These are phyloP conservation scores for Drosophila nannoptera DNA, from an alignment of 1,140 invertebrate species.

Conservation along the genomic window DNA sequence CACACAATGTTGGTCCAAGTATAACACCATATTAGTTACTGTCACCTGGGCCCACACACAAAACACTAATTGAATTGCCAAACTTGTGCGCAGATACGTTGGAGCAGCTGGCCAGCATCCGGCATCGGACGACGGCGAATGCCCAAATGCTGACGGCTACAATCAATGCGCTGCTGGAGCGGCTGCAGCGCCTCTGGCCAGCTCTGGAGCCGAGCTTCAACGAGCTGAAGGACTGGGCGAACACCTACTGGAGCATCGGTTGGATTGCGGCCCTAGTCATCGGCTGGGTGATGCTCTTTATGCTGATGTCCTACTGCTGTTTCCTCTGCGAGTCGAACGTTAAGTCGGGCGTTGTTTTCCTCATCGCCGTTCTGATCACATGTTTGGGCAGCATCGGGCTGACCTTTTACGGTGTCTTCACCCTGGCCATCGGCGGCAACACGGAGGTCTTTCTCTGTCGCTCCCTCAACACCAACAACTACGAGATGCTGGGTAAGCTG, in stretches of 20 bases:
- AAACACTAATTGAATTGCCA: slow-evolving; percentile 57
- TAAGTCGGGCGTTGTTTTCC: slow-evolving; percentile 81
- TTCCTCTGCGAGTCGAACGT: slow-evolving; percentile 81
- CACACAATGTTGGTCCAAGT: slow-evolving; percentile 14
- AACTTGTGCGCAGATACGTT: slow-evolving; percentile 63
- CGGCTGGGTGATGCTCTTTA: slow-evolving; percentile 72
- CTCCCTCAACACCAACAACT: slow-evolving; percentile 81
- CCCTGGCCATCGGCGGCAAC: slow-evolving; percentile 79
- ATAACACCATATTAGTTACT: slow-evolving; percentile 66
- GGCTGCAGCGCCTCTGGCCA: slow-evolving; percentile 65
- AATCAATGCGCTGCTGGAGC: slow-evolving; percentile 63
- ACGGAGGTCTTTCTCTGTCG: slow-evolving; percentile 83
- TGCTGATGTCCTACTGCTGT: slow-evolving; percentile 78
- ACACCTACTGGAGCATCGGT: slow-evolving; percentile 68
- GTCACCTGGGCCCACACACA: slow-evolving; percentile 43
- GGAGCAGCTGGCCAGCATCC: slow-evolving; percentile 72
- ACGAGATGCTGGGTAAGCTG: slow-evolving; percentile 81
- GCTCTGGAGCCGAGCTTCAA: slow-evolving; percentile 62
- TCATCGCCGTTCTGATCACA: slow-evolving; percentile 79
- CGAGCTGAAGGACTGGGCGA: slow-evolving; percentile 64
- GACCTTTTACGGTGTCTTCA: slow-evolving; percentile 73
- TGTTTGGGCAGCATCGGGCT: slow-evolving; percentile 75
- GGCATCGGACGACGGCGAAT: slow-evolving; percentile 72
- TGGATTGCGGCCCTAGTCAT: slow-evolving; percentile 70
- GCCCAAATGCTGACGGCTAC: slow-evolving; percentile 72